Percentiles rank a stretch among this genome's conserved stretches.
Evolutionary conservation across 2,113 vertebrate genomes (phyloP).

Genomic region (Sigmodon hispidus): DNA sequence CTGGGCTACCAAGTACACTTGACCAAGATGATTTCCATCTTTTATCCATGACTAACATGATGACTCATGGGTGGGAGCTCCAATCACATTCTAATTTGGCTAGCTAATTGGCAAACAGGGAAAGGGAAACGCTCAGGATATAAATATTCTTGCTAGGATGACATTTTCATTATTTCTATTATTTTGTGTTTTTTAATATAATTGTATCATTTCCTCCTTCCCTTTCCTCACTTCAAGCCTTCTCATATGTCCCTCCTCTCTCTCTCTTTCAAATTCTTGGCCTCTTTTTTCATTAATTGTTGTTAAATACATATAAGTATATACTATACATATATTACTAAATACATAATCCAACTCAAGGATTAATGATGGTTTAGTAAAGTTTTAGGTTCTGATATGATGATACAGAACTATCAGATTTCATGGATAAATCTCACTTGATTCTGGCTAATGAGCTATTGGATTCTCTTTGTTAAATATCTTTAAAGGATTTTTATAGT

Average conservation of each 20-base stretch:
- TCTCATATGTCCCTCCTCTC: not conserved
- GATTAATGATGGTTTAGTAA: not conserved
- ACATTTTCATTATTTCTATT: not conserved
- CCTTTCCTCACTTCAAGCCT: not conserved
- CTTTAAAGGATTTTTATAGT: not conserved
- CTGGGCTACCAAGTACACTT: not conserved
- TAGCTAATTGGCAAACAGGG: not conserved
- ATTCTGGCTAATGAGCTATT: not conserved
- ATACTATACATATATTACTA: not conserved
- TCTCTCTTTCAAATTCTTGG: not conserved
- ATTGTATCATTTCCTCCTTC: not conserved
- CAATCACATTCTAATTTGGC: not conserved
- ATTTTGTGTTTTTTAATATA: not conserved
- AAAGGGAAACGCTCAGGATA: not conserved
- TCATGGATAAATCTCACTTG: not conserved
- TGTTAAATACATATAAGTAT: not conserved
- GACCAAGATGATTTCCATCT: not conserved
- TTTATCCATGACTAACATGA: not conserved
- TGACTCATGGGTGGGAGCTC: not conserved
- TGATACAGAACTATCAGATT: constrained; percentile 31
- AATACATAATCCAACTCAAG: not conserved
- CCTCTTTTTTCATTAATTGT: not conserved
- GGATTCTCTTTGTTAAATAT: constrained; percentile 27
- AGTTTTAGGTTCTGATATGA: not conserved
- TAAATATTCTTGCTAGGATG: not conserved